A percentile compares a stretch with the other conserved stretches of the same genome.
These are phyloP conservation scores for Nasonia oneida DNA, from an alignment of 2,888 invertebrate genomes.

Conservation along the genomic window DNA sequence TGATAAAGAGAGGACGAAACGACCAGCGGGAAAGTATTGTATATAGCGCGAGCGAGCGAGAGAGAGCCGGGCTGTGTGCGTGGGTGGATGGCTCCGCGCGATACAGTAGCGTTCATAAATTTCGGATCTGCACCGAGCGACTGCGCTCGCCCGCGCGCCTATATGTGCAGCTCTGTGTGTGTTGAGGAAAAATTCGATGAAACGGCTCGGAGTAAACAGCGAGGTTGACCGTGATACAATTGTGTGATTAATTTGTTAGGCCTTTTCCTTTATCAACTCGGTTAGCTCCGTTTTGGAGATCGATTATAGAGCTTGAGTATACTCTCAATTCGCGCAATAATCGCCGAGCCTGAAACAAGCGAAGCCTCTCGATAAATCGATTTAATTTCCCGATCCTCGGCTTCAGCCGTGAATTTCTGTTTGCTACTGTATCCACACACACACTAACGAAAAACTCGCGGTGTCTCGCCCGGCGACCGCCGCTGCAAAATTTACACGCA, in stretches of 20 bases:
- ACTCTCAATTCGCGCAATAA: neutral
- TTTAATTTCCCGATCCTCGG: neutral
- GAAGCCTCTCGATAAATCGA: neutral
- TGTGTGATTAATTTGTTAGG: neutral
- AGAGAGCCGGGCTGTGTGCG: neutral
- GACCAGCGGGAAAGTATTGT: slow-evolving; percentile 33
- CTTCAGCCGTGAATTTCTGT: neutral
- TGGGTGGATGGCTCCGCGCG: neutral
- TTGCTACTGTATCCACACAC: neutral
- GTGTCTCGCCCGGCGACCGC: slow-evolving; percentile 71
- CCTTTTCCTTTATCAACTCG: neutral
- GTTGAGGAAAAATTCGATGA: neutral
- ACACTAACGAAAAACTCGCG: neutral
- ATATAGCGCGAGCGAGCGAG: neutral
- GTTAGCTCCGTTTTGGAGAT: too few relatives aligned
- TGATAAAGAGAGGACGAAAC: slow-evolving; percentile 48
- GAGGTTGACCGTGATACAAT: neutral
- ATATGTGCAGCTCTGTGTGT: neutral
- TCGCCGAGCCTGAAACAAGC: neutral
- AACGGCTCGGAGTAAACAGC: neutral
- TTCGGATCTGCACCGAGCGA: slow-evolving; percentile 7
- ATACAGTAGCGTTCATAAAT: slow-evolving; percentile 52
- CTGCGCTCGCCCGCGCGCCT: too few relatives aligned
- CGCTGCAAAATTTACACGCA: slow-evolving; percentile 79
- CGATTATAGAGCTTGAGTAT: too few relatives aligned